phyloP scores from a whole-genome alignment of 2,797 vertebrate species.

The Gambelia wislizenii region DNA sequence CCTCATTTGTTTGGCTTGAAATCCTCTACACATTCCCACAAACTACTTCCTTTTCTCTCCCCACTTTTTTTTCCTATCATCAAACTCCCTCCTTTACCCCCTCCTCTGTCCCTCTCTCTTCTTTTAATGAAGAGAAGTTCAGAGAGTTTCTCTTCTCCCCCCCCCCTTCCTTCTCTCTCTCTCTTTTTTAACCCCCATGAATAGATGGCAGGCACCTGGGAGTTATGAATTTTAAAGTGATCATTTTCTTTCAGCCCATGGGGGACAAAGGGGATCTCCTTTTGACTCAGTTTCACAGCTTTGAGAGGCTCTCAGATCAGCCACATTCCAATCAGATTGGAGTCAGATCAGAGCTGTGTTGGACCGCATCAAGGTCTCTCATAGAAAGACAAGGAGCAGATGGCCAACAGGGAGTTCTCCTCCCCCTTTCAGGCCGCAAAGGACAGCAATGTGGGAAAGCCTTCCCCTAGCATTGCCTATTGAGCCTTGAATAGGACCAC shows the following conservation, averaged over 20 bases:
- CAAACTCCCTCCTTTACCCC: constrained; percentile 78
- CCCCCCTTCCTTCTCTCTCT: no score
- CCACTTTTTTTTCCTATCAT: constrained; percentile 67
- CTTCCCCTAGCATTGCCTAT: constrained; percentile 82
- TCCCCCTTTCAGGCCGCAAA: constrained; percentile 91
- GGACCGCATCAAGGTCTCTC: constrained; percentile 88
- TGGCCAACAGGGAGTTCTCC: constrained; percentile 92
- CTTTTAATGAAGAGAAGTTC: constrained; percentile 89
- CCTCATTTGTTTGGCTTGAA: constrained; percentile 88
- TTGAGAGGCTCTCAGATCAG: constrained; percentile 89
- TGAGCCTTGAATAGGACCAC: constrained; percentile 91
- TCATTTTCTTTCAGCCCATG: constrained; percentile 85
- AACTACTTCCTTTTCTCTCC: constrained; percentile 87
- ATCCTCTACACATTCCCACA: constrained; percentile 88
- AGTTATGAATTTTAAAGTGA: constrained; percentile 90
- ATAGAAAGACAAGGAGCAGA: constrained; percentile 98
- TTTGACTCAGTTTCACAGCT: constrained; percentile 90
- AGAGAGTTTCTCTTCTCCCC: constrained; percentile 78
- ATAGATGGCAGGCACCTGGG: constrained; percentile 84
- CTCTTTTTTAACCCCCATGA: constrained; percentile 77
- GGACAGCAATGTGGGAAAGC: constrained; percentile 87
- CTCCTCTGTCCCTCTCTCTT: constrained; percentile 67
- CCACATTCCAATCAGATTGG: constrained; percentile 92
- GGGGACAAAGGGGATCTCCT: constrained; percentile 86
- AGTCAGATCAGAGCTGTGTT: constrained; percentile 92